Base-by-base conservation (phyloP, 2,888 invertebrate species). In the Beris chalybata region DNA sequence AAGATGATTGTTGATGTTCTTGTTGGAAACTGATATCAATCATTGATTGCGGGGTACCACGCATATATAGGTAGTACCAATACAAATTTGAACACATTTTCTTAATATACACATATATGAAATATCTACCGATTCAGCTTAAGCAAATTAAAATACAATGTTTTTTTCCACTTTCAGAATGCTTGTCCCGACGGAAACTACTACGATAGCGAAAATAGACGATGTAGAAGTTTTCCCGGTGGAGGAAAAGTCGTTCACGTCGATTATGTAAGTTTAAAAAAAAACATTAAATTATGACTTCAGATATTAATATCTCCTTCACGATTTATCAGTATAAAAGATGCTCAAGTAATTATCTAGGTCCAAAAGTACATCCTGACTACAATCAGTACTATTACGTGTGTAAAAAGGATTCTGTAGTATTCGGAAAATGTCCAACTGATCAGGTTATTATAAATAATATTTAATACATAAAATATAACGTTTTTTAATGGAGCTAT, bases 301-400 rank as follows among this genome's bases (percentile, higher is more conserved):
- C 30, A 4, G 9, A 68, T 67, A 61, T 45, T 54, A 56, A 13
- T 22, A 1, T 22, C 22, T 2, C 22, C 22, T 22, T 22, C 22
- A 22, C 1, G 3, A 22, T 59, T 38, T 70, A 69, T 58, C 64
- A 81, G 80, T 73, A 76, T 43, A 78, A 76, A 72, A 77, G 77
- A 38, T 82, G 82, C 69, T 74, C 77, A 1, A 70, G 77, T 6
- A 74, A 77, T 54, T 80, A 74, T 70, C 69, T 77, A 6, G 78
- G 80, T 31, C 72, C 80, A 5, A 77, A 75, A 58, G 71, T 77
- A 2, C 81, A 82, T 72, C 79, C 80, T 15, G 75, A 76, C n/a
- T 76, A 80, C 15, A 73, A 74, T n/a, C 74, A 77, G 45, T 78
- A 78, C 63, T 83, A 83, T 67, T 81, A 81, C 64, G 76, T 82